Base-by-base conservation (phyloP, 2,797 vertebrate genomes). In the Poecilia velifera region DNA sequence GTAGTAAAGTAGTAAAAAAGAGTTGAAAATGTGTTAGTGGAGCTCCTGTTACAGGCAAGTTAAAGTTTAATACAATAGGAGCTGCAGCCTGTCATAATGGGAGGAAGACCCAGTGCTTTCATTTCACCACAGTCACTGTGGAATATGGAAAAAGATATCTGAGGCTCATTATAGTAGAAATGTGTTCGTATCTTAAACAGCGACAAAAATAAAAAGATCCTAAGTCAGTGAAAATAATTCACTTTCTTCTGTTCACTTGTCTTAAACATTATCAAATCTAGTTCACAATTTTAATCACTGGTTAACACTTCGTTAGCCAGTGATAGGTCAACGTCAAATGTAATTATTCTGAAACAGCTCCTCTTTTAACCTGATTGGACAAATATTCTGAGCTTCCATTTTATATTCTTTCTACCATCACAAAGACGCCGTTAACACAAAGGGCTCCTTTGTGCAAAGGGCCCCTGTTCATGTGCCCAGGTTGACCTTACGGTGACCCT, bases 361-460 rank as follows among this genome's bases (percentile, higher is more conserved):
- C 22, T 68, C 64, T 68, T 68, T 71, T 25, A n/a, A 28, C 43
- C 10, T 6, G 2, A 28, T 45, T 45, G 25, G 25, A 71, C 22
- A 71, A 43, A 71, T 71, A 43, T 71, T 45, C 13, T n/a, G 12
- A 45, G 68, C 68, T 71, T 14, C 36, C 64, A 39, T 66, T 36
- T 70, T 70, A 43, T 20, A 70, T 70, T 43, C 25, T 13, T 43
- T n/a, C 68, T 45, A 14, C 68, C 25, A 1, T 28, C 41, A 71
- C 68, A 71, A 71, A 71, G 68, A 71, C 1, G 25, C 68, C 7
- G 28, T 28, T n/a, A 25, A 71, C 68, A 71, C 25, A 68, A 68
- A 68, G 68, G 25, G 41, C 39, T 71, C 41, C 22, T 71, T 71
- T 71, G 25, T 71, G 68, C 41, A 71, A 45, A 71, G 41, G 13